Percentiles rank a stretch among this genome's conserved stretches.
These are phyloP conservation scores for Heliconius erato DNA, from an alignment of 2,888 invertebrate species.

Conservation along the genomic window DNA sequence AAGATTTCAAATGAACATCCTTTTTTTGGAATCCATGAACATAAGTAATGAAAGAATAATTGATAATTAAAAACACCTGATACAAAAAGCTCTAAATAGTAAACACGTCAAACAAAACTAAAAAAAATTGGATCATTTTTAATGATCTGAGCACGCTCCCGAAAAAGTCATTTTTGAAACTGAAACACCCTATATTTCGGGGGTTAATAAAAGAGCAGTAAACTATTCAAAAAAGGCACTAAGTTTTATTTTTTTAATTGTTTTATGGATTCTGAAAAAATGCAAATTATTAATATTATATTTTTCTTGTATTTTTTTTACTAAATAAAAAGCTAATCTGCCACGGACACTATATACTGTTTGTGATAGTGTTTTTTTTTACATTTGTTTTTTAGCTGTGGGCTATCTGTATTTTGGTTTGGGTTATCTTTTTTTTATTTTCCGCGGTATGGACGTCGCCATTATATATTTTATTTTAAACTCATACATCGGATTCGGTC, in stretches of 20 bases:
- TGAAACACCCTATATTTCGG: background rate
- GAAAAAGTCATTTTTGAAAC: too few relatives aligned
- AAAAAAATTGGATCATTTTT: too few relatives aligned
- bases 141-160: background rate
- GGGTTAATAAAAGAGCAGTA: background rate
- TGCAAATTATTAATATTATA: background rate
- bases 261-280: background rate
- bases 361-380: slow-evolving; percentile 48
- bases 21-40: slow-evolving; percentile 13
- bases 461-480: background rate
- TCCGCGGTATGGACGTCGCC: slow-evolving; percentile 27
- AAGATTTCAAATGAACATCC: background rate
- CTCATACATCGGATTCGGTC: background rate
- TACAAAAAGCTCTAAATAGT: too few relatives aligned
- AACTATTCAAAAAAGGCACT: too few relatives aligned
- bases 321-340: slow-evolving; percentile 56
- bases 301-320: background rate
- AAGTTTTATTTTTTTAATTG: background rate
- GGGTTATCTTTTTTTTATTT: background rate
- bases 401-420: background rate
- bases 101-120: too few relatives aligned
- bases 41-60: background rate
- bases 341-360: slow-evolving; percentile 56
- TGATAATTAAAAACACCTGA: background rate
- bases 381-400: background rate